phyloP scores from a whole-genome alignment of 2,797 vertebrate species.

The Triplophysa yarkandensis region DNA sequence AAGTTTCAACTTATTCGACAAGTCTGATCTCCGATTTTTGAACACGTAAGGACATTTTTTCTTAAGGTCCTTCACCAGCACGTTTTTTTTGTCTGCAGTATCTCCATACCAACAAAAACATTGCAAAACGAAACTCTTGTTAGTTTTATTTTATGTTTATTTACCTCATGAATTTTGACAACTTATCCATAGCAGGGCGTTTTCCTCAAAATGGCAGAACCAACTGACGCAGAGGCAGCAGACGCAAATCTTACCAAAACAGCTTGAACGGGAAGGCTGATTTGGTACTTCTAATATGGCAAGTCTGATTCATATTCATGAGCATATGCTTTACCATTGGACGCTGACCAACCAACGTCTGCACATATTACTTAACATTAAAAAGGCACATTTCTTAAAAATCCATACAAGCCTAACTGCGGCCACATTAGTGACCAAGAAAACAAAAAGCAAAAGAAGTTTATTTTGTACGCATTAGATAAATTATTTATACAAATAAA shows the following conservation, averaged over 20 bases:
- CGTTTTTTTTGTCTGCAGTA: background rate
- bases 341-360: background rate
- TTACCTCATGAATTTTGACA: slow-evolving; percentile 62
- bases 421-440: too few species aligned
- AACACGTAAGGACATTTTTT: too few species aligned
- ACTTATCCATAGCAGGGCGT: slow-evolving; percentile 57
- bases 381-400: background rate
- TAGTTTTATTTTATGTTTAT: background rate
- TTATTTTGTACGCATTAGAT: background rate
- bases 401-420: too few species aligned
- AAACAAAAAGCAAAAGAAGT: too few species aligned
- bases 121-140: background rate
- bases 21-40: too few species aligned
- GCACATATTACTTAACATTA: background rate
- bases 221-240: slow-evolving; percentile 64
- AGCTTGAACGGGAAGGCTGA: slow-evolving; percentile 16
- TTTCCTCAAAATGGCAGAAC: slow-evolving; percentile 80
- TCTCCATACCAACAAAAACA: background rate
- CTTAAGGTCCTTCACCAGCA: too few species aligned
- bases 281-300: background rate
- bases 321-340: background rate
- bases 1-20: too few species aligned
- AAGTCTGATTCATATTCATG: background rate
- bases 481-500: too few species aligned
- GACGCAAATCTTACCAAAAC: slow-evolving; percentile 26